Evolutionary conservation across 2,113 vertebrate species (phyloP), one percentile per base, ranked within the genome.

Genomic region (Amphiprion percula): DNA sequence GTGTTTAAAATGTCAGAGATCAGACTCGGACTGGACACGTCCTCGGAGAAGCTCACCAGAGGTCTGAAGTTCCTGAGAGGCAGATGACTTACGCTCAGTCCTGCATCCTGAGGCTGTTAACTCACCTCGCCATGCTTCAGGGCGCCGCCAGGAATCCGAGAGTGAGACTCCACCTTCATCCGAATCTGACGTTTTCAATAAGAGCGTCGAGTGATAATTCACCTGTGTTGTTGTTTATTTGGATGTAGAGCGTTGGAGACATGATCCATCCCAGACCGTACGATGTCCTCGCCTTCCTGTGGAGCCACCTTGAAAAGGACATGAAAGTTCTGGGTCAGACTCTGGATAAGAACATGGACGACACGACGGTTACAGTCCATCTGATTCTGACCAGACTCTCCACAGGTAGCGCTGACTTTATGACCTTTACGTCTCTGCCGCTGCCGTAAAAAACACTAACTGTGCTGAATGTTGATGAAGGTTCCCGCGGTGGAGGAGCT

Each of bases 121-220:
- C 85, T 0, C 95, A 95, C 71, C 88, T 95, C 10, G 80, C 93
- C 41, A 93, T 95, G 92, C 82, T 95, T 17, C 93, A 94, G 12
- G 94, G 94, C 2, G 55, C 87, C 0, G 11, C 39, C 1, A 74
- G 14, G 1, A 47, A 92, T 9, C 15, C 17, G 1, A 88, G 70
- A 47, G 94, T 95, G 66, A 84, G 90, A 10, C 30, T 30, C 30
- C 30, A 30, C 30, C 5, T 30, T 5, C 33, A 37, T 10, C 24
- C 21, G 1, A n/a, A 3, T 1, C 23, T 23, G 9, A 15, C 2
- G 41, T 46, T 26, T 8, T 5, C 1, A 53, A 24, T 39, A 56
- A 0, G 5, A 1, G 28, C 47, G 26, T 16, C 21, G 0, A 65
- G 4, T 68, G 6, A 4, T 33, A 15, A 53, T 5, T 2, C 12